phyloP scores from a whole-genome alignment of 1,140 invertebrate species.

The Halesus radiatus region DNA sequence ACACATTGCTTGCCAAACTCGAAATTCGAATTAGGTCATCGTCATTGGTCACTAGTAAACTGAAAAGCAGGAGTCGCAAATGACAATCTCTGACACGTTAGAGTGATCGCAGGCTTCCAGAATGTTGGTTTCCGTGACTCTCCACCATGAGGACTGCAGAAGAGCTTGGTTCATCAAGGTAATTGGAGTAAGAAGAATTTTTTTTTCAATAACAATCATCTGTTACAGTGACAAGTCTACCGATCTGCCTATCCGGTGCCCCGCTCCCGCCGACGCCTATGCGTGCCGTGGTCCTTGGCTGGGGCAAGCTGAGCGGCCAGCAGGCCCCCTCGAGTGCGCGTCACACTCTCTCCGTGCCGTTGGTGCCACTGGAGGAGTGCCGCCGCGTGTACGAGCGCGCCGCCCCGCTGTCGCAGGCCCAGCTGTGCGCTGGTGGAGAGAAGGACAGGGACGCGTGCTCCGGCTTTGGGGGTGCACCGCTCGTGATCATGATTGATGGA shows the following conservation, averaged over 20 bases:
- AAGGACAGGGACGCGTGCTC: slow-evolving; percentile 77
- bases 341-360: slow-evolving; percentile 71
- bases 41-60: too few relatives aligned
- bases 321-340: slow-evolving; percentile 59
- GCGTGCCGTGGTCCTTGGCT: slow-evolving; percentile 67
- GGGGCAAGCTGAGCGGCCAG: slow-evolving; percentile 67
- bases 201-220: neutral
- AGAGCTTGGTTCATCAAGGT: too few relatives aligned
- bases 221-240: slow-evolving; percentile 67
- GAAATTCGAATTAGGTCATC: too few relatives aligned
- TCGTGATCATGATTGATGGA: slow-evolving; percentile 72
- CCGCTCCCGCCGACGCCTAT: slow-evolving; percentile 60
- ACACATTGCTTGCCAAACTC: too few relatives aligned
- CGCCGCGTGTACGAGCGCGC: slow-evolving; percentile 70
- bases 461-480: slow-evolving; percentile 78
- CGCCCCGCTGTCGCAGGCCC: slow-evolving; percentile 72
- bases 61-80: too few relatives aligned
- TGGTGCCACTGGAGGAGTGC: slow-evolving; percentile 70
- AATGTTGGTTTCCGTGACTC: too few relatives aligned
- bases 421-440: slow-evolving; percentile 79
- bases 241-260: slow-evolving; percentile 69
- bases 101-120: too few relatives aligned
- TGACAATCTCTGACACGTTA: too few relatives aligned
- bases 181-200: too few relatives aligned
- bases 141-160: too few relatives aligned